phyloP scores from a whole-genome alignment of 2,797 vertebrate species.

The Amniataba percoides region DNA sequence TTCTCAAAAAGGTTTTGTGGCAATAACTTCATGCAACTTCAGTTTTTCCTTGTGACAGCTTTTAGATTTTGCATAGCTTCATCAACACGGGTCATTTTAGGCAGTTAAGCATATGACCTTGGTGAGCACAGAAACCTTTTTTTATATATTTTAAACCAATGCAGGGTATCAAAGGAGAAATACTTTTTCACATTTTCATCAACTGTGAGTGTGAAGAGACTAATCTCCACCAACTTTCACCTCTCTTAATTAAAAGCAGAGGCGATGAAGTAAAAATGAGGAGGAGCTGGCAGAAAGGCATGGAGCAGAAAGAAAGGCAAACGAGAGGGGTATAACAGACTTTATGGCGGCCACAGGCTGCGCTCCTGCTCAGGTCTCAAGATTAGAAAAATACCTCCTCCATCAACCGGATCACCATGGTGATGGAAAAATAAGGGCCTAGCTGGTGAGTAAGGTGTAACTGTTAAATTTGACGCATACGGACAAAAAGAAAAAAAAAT shows the following conservation, averaged over 20 bases:
- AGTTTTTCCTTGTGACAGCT: not conserved
- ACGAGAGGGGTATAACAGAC: conserved; percentile 26
- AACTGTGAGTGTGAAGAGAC: conserved; percentile 34
- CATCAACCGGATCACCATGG: conserved; percentile 38
- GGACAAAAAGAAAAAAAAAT: conserved; percentile 21
- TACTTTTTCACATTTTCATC: conserved; percentile 38
- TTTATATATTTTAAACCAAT: not conserved
- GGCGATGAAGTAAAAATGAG: conserved; percentile 18
- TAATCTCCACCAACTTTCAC: conserved; percentile 52
- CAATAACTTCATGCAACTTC: not conserved
- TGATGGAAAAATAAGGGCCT: conserved; percentile 33
- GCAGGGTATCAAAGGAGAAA: not conserved
- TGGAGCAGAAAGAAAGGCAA: conserved; percentile 31
- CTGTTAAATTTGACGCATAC: not conserved
- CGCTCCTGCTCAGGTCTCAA: conserved; percentile 28
- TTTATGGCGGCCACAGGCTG: conserved; percentile 35
- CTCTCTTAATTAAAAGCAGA: conserved; percentile 57
- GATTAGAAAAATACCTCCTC: conserved; percentile 51
- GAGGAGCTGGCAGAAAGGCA: conserved; percentile 20
- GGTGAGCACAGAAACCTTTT: not conserved
- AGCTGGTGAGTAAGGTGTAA: conserved; percentile 13
- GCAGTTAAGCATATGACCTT: not conserved
- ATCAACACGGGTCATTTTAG: not conserved
- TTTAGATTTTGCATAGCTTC: not conserved
- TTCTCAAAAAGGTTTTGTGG: not conserved